A percentile compares a stretch with the other conserved stretches of the same genome.
Evolutionary conservation across 2,113 vertebrate genomes (phyloP).

Genomic region (human (Homo sapiens)): DNA sequence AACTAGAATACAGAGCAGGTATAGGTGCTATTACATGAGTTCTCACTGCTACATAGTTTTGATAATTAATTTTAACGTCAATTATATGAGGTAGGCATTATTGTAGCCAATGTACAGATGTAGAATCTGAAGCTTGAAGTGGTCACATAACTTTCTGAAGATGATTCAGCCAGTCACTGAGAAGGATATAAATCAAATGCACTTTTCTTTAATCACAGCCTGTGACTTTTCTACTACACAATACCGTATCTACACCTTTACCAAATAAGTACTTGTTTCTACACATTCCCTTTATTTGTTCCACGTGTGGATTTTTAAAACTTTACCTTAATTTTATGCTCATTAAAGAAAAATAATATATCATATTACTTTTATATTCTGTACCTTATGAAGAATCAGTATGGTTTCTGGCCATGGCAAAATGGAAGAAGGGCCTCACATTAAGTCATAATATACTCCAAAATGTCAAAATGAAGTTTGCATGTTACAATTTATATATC

Average conservation of each 20-base stretch:
- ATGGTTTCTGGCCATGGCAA: background rate
- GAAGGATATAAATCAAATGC: background rate
- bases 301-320: background rate
- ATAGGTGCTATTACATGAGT: background rate
- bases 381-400: background rate
- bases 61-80: background rate
- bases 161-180: background rate
- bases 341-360: background rate
- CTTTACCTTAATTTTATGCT: background rate
- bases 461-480: background rate
- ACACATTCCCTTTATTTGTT: background rate
- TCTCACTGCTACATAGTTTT: background rate
- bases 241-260: background rate
- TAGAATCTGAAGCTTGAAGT: background rate
- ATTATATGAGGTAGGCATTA: background rate
- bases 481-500: background rate
- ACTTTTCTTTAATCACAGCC: background rate
- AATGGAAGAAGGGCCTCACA: background rate
- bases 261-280: background rate
- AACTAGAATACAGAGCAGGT: background rate
- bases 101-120: background rate
- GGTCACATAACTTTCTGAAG: background rate
- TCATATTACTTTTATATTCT: background rate
- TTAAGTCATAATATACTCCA: background rate
- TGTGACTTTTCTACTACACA: background rate